These are phyloP conservation scores for Stenodera caucasica DNA, from an alignment of 2,888 invertebrate genomes.

Conservation along the genomic window DNA sequence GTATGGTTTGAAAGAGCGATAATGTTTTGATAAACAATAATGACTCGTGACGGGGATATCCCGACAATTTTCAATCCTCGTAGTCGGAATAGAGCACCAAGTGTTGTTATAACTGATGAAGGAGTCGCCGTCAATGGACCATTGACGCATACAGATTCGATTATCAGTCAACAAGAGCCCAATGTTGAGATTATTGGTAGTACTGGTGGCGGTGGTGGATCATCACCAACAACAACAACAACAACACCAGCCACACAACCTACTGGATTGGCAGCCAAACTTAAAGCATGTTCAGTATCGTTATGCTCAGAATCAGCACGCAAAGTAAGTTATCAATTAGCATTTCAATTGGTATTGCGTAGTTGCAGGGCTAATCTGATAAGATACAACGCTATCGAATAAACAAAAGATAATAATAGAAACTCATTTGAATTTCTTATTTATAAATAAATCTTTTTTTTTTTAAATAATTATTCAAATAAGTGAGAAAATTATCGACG, in stretches of 20 bases:
- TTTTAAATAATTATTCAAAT: too few species aligned
- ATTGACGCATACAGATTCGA: slow-evolving; percentile 51
- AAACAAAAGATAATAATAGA: too few species aligned
- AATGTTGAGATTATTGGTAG: not conserved
- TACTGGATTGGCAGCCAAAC: slow-evolving; percentile 54
- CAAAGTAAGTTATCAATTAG: slow-evolving; percentile 62
- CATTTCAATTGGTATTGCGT: not conserved
- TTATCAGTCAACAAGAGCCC: slow-evolving; percentile 47
- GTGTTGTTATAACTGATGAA: slow-evolving; percentile 53
- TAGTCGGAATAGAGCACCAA: slow-evolving; percentile 49
- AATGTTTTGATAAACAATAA: slow-evolving; percentile 39
- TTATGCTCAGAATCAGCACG: slow-evolving; percentile 82
- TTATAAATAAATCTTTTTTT: too few species aligned
- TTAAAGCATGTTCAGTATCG: slow-evolving; percentile 67
- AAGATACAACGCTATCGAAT: not conserved
- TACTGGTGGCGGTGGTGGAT: slow-evolving; percentile 50
- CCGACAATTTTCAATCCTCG: slow-evolving; percentile 78
- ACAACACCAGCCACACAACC: slow-evolving; percentile 55
- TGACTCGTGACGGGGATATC: slow-evolving; percentile 75
- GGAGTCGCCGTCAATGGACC: slow-evolving; percentile 49
- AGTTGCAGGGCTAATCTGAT: not conserved
- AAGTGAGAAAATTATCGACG: too few species aligned
- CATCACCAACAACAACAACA: slow-evolving; percentile 52
- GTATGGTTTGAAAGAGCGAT: slow-evolving; percentile 13
- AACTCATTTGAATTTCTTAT: too few species aligned